Evolutionary conservation across 2,113 vertebrate species (phyloP).

Genomic region (Bos taurus): DNA sequence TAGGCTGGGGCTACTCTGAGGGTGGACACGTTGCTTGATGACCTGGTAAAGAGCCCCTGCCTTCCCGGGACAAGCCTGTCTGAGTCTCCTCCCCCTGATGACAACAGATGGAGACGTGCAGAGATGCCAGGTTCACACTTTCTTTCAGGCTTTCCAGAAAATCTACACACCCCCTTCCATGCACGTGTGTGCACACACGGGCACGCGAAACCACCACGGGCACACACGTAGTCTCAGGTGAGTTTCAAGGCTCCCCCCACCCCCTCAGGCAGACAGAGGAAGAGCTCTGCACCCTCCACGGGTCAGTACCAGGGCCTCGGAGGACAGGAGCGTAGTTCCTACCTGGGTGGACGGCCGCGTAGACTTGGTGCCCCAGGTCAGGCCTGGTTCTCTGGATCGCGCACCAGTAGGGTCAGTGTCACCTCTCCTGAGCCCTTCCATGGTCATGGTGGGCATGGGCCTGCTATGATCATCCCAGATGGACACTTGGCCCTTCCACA

Average conservation of each 20-base stretch:
- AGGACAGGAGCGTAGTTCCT: neutral
- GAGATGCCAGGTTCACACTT: neutral
- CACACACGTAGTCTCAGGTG: neutral
- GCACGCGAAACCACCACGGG: accelerated
- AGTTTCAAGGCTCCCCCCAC: neutral
- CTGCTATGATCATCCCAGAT: neutral
- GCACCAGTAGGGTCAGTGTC: neutral
- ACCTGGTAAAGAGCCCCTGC: neutral
- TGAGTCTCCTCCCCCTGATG: no score
- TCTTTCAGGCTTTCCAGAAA: neutral
- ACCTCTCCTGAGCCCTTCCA: accelerated
- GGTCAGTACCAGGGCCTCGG: neutral
- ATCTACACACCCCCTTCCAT: neutral
- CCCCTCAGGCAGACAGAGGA: neutral
- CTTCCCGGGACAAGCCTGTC: neutral
- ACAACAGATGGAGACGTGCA: accelerated
- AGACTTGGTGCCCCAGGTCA: neutral
- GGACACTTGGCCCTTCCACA: accelerated
- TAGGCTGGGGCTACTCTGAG: neutral
- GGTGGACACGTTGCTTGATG: accelerated
- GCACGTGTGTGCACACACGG: neutral
- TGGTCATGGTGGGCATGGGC: neutral
- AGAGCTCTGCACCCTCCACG: accelerated
- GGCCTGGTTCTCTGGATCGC: accelerated
- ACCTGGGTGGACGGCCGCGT: neutral